Conservation (phyloP, 2,113 vertebrate species). For the Anguilla rostrata region DNA sequence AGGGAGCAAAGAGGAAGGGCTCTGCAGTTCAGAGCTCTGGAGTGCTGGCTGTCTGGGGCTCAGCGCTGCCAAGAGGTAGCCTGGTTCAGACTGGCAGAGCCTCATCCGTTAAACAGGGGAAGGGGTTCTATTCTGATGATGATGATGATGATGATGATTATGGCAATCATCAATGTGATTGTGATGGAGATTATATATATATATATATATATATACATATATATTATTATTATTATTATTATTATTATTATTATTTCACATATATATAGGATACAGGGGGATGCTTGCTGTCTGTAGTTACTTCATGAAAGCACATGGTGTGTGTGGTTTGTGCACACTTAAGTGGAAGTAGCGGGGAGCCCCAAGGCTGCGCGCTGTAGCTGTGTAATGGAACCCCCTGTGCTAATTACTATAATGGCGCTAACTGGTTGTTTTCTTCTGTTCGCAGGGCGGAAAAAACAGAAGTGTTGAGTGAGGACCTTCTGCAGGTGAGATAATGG, state of each 20-base stretch:
- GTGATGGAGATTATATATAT: not conserved
- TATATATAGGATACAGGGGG: too few relatives aligned
- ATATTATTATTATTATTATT: too few relatives aligned
- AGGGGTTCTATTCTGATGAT: not conserved
- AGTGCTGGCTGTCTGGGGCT: too few relatives aligned
- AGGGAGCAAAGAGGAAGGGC: too few relatives aligned
- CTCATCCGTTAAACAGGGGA: not conserved
- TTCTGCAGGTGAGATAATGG: constrained; percentile 71
- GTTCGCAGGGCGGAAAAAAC: constrained; percentile 77
- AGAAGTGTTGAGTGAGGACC: constrained; percentile 77
- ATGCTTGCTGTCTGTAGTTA: too few relatives aligned
- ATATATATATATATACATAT: too few relatives aligned
- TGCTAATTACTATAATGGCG: not conserved
- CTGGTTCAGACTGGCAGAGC: not conserved
- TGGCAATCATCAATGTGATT: not conserved
- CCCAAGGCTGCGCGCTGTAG: not conserved
- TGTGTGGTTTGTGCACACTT: not conserved
- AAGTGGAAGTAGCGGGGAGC: not conserved
- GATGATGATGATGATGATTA: not conserved
- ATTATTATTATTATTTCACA: too few relatives aligned
- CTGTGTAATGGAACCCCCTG: not conserved
- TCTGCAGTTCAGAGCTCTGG: too few relatives aligned
- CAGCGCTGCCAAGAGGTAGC: too few relatives aligned
- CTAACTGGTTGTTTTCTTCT: not conserved
- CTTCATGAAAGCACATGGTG: too few relatives aligned